These are phyloP conservation scores for Sinohyriopsis cumingii DNA, from an alignment of 2,888 invertebrate species.

Conservation along the genomic window DNA sequence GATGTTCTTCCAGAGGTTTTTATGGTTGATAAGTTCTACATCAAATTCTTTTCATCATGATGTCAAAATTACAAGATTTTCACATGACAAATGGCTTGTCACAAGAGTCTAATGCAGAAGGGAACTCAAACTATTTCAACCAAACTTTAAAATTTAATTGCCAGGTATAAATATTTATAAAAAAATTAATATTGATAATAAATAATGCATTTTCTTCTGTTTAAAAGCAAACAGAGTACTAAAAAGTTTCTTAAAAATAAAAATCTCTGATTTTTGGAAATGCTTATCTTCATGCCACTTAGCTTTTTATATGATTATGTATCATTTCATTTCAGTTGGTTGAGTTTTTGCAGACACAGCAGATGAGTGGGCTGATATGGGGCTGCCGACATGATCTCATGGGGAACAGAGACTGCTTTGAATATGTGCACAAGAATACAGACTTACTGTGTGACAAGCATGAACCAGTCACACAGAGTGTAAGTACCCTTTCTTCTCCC, in stretches of 20 bases:
- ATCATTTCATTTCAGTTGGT: slow-evolving; percentile 45
- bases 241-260: background rate
- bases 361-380: slow-evolving; percentile 53
- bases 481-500: slow-evolving; percentile 10
- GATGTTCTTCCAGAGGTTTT: too few species aligned
- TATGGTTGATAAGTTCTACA: too few species aligned
- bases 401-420: slow-evolving; percentile 44
- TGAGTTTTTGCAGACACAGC: slow-evolving; percentile 46
- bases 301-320: background rate
- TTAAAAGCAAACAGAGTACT: too few species aligned
- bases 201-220: too few species aligned
- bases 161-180: too few species aligned
- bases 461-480: slow-evolving; percentile 59
- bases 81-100: too few species aligned
- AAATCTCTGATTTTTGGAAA: background rate
- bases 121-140: too few species aligned
- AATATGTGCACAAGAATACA: slow-evolving; percentile 47
- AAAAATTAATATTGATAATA: too few species aligned
- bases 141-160: too few species aligned
- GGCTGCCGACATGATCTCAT: slow-evolving; percentile 59
- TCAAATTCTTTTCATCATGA: too few species aligned
- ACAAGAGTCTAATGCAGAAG: too few species aligned
- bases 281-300: background rate
- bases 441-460: slow-evolving; percentile 54
- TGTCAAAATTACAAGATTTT: too few species aligned